Base-by-base conservation (phyloP, 2,113 vertebrate species). In the Myotis lucifugus region DNA sequence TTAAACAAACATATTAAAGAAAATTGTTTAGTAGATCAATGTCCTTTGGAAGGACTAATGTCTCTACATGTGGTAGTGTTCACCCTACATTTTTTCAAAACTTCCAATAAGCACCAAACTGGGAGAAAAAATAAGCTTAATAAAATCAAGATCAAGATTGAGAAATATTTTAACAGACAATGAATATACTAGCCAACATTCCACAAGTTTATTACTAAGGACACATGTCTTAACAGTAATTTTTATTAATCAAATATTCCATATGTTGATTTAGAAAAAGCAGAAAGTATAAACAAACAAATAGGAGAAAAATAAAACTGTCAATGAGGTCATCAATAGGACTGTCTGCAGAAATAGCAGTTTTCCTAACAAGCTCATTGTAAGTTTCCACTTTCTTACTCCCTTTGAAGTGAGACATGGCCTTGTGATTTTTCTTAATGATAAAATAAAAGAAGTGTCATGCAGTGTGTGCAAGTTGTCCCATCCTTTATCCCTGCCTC, bases 91-190 rank as follows among this genome's bases (percentile, higher is more conserved):
- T 89, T 97, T 97, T 93, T 70, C 6, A 88, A 74, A 91, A 89
- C 50, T 32, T 25, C 56, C 74, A 8, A 54, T 61, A 89, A 93
- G 32, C 25, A 85, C 27, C 21, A 87, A 74, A 83, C 1, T 40
- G 13, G 34, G 37, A 93, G 61, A 6, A 18, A 78, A 91, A 95
- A 94, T 70, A 87, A 27, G 5, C 69, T 91, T 94, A 93, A 95
- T 83, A 74, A 61, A 95, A 91, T 94, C 69, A 95, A 79, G 66
- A 88, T 90, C 34, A 84, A 91, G 42, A 91, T 29, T 85, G 88
- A 91, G 83, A 96, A 94, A 88, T 91, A 91, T 67, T 96, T 94
- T 94, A 94, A 85, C 21, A 88, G 70, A 21, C 54, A 73, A 74
- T 88, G 86, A 94, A 74, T 91, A 70, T 48, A 87, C 52, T 32